A percentile compares a stretch with the other conserved stretches of the same genome.
phyloP scores from a whole-genome alignment of 2,888 invertebrate species.

The Melinopterus prodromus region DNA sequence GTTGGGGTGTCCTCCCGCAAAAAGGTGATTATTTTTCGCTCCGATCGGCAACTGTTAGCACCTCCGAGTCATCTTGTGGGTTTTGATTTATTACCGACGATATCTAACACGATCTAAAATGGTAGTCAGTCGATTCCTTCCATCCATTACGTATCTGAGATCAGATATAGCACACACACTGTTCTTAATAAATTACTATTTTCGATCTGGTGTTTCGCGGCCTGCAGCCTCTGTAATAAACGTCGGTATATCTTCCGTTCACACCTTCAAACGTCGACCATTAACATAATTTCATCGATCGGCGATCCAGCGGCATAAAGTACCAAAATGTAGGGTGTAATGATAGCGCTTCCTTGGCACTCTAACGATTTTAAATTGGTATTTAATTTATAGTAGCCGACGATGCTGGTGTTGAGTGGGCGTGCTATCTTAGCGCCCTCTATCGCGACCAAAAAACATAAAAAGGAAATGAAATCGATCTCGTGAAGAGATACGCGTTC shows the following conservation, averaged over 20 bases:
- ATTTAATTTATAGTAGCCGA: conserved; percentile 14
- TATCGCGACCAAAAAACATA: background rate
- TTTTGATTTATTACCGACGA: conserved; percentile 54
- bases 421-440: background rate
- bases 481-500: background rate
- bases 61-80: conserved; percentile 43
- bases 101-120: conserved; percentile 58
- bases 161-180: conserved; percentile 54
- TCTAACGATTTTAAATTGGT: conserved; percentile 19
- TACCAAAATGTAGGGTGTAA: conserved; percentile 15
- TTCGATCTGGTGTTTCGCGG: conserved; percentile 26
- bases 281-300: conserved; percentile 34
- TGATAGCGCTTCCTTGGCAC: background rate
- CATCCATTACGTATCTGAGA: conserved; percentile 27
- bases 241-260: conserved; percentile 43
- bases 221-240: conserved; percentile 42
- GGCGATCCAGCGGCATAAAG: background rate
- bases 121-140: conserved; percentile 53
- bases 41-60: conserved; percentile 47
- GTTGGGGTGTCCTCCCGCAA: conserved; percentile 9
- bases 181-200: conserved; percentile 54
- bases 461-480: background rate
- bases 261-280: conserved; percentile 41
- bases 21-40: conserved; percentile 33
- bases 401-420: background rate